phyloP scores from a whole-genome alignment of 2,113 vertebrate species.

The Brienomyrus longianalis region DNA sequence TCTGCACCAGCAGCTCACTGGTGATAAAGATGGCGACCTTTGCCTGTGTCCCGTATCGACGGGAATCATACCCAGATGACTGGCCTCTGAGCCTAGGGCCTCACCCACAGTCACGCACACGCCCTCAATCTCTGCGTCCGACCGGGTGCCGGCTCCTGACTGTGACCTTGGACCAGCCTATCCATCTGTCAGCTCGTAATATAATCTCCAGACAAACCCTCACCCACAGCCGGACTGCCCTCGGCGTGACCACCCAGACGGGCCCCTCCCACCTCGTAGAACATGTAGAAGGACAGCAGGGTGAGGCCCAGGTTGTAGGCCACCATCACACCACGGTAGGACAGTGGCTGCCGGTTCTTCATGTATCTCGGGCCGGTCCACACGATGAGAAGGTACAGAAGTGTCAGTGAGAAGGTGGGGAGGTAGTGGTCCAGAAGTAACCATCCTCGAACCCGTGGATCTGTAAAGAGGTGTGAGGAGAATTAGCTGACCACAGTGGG shows the following conservation, averaged over 20 bases:
- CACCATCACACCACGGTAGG: conserved; percentile 77
- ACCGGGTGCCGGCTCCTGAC: too few species aligned
- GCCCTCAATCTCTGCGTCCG: too few species aligned
- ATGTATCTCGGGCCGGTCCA: conserved; percentile 95
- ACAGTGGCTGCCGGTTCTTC: conserved; percentile 72
- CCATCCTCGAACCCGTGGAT: conserved; percentile 86
- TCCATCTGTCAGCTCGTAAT: background rate
- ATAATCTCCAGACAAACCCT: background rate
- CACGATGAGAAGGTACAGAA: conserved; percentile 81
- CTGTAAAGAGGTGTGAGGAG: conserved; percentile 49
- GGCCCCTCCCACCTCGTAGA: conserved; percentile 75
- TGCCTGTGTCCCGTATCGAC: background rate
- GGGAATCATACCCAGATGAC: background rate
- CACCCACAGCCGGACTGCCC: background rate
- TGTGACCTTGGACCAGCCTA: background rate
- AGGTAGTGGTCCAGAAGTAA: conserved; percentile 84
- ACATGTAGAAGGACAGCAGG: conserved; percentile 89
- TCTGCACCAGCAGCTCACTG: too few species aligned
- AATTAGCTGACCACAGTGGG: background rate
- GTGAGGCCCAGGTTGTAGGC: conserved; percentile 88
- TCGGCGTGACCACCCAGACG: background rate
- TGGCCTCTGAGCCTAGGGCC: background rate
- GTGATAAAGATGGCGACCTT: background rate
- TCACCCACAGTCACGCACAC: background rate
- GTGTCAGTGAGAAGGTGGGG: conserved; percentile 78